Base-by-base conservation (phyloP, 1,140 invertebrate genomes). In the Hylyphantes graminicola region DNA sequence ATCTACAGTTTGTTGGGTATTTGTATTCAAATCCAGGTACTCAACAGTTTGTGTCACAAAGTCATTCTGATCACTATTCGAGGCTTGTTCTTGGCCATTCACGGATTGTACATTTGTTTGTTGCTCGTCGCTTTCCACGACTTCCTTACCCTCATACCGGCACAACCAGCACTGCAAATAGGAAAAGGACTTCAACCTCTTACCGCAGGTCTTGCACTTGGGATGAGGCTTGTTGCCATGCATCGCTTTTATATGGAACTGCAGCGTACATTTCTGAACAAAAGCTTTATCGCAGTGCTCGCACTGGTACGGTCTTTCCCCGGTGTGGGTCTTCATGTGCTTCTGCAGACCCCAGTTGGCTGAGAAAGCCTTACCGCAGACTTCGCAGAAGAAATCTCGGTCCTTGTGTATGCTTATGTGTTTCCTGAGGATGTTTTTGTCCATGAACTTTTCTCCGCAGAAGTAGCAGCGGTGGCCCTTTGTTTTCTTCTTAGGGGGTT, bases 231-330 rank as follows among this genome's bases (percentile, higher is more conserved):
- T 83, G 21, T 70, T 59, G 51, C 73, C 54, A 63, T 85, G 82
- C 6, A 85, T 70, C 17, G 68, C 67, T 74, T 85, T 79, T 11
- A 94, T 92, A 91, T 89, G 94, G 92, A 92, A 95, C 93, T 90
- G 93, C 90, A 92, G 93, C 79, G 93, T 92, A 86, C 96, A 93
- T 77, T 93, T 93, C 87, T 94, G 93, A 86, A 93, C 94, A 88
- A 95, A 94, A 67, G 92, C 92, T 90, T 94, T 94, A 86, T 92
- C 93, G 89, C 94, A 94, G 76, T 90, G 90, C 21, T 90, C 90
- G 81, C 87, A 88, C 54, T 86, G 83, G 54, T 83, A 87, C 2
- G 87, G 87, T 9, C 68, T 21, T 19, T 85, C 83, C 11, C 83
- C 83, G 48, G 83, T 85, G 48, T 85, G 83, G 50, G 59, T 78